These are phyloP conservation scores for Drosophila grimshawi DNA, from an alignment of 1,140 invertebrate species.

Conservation along the genomic window DNA sequence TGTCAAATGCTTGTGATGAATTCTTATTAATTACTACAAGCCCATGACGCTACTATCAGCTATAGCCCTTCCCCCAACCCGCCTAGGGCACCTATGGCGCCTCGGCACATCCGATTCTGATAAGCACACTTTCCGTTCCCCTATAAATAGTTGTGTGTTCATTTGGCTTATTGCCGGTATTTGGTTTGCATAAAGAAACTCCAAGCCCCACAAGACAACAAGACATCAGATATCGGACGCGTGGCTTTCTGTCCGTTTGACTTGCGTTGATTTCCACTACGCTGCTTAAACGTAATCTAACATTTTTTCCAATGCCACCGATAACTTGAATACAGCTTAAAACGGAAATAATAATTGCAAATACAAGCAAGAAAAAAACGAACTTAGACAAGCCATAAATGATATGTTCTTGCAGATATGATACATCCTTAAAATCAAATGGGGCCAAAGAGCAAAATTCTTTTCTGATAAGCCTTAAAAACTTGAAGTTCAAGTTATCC, in stretches of 20 bases:
- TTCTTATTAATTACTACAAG: constrained; percentile 64
- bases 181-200: constrained; percentile 10
- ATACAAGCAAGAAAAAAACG: too few relatives aligned
- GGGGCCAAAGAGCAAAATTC: too few relatives aligned
- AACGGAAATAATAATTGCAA: too few relatives aligned
- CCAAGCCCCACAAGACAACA: background rate
- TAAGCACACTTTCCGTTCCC: constrained; percentile 32
- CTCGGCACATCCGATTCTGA: constrained; percentile 20
- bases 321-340: background rate
- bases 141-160: constrained; percentile 3
- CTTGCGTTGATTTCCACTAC: constrained; percentile 15
- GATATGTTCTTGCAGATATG: too few relatives aligned
- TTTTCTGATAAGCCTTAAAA: too few relatives aligned
- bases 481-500: too few relatives aligned
- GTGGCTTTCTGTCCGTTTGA: background rate
- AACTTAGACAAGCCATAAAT: too few relatives aligned
- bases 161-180: background rate
- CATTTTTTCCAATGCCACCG: background rate
- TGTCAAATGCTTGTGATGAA: constrained; percentile 57
- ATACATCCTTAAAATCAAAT: too few relatives aligned
- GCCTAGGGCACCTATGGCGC: constrained; percentile 2
- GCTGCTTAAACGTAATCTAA: constrained; percentile 50
- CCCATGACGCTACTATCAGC: constrained; percentile 16
- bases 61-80: background rate
- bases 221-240: constrained; percentile 10